Evolutionary conservation across 1,140 invertebrate species (phyloP), one percentile per base, ranked within the genome.

Genomic region (Leptopilina clavipes): DNA sequence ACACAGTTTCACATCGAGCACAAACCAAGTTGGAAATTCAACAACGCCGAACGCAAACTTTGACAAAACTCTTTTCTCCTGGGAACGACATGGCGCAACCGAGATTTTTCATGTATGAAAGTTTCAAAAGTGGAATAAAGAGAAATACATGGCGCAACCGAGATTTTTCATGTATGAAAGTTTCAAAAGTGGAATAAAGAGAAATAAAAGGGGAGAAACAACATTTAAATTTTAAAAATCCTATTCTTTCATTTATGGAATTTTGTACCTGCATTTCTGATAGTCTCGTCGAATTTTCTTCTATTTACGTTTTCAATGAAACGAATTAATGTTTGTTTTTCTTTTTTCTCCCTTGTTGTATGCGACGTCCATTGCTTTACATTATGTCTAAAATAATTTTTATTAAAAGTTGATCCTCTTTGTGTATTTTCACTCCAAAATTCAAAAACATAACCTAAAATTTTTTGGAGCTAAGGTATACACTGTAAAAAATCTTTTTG

Each of bases 141-240:
- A 52, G 48, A 52, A 14, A 3, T 12, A 52, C 48, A 52, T 17
- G 14, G n/a, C 48, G 14, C 48, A 52, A 17, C 17, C 48, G 48
- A 52, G 48, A 52, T 52, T 52, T 52, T 52, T 52, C n/a, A 52
- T 52, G 48, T 52, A 52, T 52, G 48, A 17, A 52, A 52, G n/a
- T 52, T 52, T 52, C 48, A 6, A 52, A n/a, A 52, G 14, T 52
- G 48, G 48, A 52, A 52, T 52, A 17, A n/a, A 17, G 7, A 52
- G 5, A 17, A 17, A 17, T n/a, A 52, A 7, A 40, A 9, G 37
- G 7, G 48, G 7, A 52, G 8, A 52, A 52, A 17, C 48, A 52
- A 52, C 48, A 52, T 52, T 52, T 52, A 52, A 52, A 52, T 52
- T 52, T 52, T 52, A 52, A 52, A 52, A 52, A 52, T 52, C n/a